Base-by-base conservation (phyloP, 1,140 invertebrate species). In the Scaptodrosophila lebanonensis region DNA sequence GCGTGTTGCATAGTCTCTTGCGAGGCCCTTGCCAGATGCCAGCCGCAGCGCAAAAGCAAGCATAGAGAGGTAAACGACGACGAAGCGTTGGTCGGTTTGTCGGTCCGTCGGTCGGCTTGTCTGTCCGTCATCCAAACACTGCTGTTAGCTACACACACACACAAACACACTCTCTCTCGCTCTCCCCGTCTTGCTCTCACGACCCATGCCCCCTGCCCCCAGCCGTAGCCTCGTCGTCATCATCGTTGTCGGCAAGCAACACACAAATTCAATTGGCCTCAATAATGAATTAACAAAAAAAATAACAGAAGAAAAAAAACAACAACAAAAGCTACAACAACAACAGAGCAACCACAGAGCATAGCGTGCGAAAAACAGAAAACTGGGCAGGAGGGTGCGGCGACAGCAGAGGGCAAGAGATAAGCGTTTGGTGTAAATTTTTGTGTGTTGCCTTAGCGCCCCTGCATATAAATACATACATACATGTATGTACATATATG, bases 271-370 rank as follows among this genome's bases (percentile, higher is more conserved):
- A 79, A 79, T 79, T 79, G 73, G 73, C 75, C 73, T 79, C 73
- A 79, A 79, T 79, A 79, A 79, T 82, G 73, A 79, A 79, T 79
- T 82, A 79, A 79, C 75, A 62, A 77, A 77, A 77, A 70, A 75
- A 77, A 67, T 54, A 76, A 51, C n/a, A 58, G 22, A 17, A 15
- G 4, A 13, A 20, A 13, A 2, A 40, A 49, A 54, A 59, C 52
- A 61, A 56, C 36, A 60, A 30, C 27, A 47, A 45, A n/a, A n/a
- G n/a, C n/a, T n/a, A n/a, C 47, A 60, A 43, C 39, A 75, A 17
- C 48, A 48, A 35, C 42, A 42, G 36, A 33, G 60, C 57, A 66
- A 35, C 35, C 5, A 25, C 3, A 3, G 12, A 33, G 32, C 32
- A 30, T 53, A 58, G 68, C 75, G 75, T 75, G 73, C 75, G 69